Evolutionary conservation across 2,797 vertebrate genomes (phyloP).

Genomic region (Alfaro cultratus): DNA sequence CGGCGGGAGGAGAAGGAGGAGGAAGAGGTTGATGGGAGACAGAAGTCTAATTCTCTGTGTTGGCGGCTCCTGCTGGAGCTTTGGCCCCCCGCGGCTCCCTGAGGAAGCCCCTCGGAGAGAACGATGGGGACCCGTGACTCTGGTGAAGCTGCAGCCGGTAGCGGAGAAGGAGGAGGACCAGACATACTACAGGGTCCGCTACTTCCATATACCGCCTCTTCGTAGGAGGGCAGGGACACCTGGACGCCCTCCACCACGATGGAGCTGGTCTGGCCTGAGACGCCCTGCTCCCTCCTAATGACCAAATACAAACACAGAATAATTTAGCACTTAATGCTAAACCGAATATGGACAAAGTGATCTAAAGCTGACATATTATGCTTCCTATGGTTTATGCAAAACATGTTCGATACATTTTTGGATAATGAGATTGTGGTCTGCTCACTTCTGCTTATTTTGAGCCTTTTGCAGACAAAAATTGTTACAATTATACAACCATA

Average conservation of each 20-base stretch:
- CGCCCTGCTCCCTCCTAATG: conserved; percentile 91
- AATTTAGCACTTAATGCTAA: background rate
- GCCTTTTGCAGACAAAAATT: too few species aligned
- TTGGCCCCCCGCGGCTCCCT: conserved; percentile 75
- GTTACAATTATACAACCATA: too few species aligned
- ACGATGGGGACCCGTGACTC: conserved; percentile 94
- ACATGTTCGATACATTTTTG: too few species aligned
- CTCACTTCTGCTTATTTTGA: too few species aligned
- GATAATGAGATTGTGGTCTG: too few species aligned
- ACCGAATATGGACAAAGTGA: background rate
- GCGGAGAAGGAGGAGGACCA: conserved; percentile 81
- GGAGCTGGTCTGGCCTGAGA: conserved; percentile 91
- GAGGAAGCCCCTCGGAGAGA: conserved; percentile 87
- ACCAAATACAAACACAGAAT: conserved; percentile 8
- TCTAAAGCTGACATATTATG: too few species aligned
- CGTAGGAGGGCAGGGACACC: conserved; percentile 94
- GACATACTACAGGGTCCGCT: conserved; percentile 73
- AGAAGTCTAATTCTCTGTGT: conserved; percentile 84
- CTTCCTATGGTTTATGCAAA: too few species aligned
- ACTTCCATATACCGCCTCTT: conserved; percentile 97
- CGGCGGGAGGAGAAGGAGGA: conserved; percentile 74
- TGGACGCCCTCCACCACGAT: conserved; percentile 97
- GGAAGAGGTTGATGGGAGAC: conserved; percentile 83
- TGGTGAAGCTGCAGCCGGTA: conserved; percentile 57
- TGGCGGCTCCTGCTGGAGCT: conserved; percentile 60